Evolutionary conservation across 2,797 vertebrate species (phyloP).

Genomic region (Lagorchestes hirsutus): DNA sequence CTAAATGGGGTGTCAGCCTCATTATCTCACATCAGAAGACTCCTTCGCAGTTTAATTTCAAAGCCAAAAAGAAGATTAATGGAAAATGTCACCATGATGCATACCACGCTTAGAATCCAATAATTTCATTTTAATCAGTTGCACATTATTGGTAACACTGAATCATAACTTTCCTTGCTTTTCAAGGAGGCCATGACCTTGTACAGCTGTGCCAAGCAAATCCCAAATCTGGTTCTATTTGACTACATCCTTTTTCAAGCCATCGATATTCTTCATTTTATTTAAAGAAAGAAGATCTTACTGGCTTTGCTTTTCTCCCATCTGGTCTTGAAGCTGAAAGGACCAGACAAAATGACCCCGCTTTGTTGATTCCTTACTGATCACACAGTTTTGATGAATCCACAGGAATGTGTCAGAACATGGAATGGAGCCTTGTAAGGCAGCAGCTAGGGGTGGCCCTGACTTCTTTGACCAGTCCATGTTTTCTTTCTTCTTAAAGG

Average conservation of each 20-base stretch:
- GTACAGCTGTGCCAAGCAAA: constrained; percentile 25
- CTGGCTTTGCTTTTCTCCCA: constrained; percentile 71
- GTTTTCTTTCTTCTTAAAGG: constrained; percentile 71
- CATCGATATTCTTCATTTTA: not conserved
- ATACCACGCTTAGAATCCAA: constrained; percentile 74
- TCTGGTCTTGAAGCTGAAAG: constrained; percentile 67
- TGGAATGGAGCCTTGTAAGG: constrained; percentile 15
- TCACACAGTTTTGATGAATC: constrained; percentile 60
- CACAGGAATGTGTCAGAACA: not conserved
- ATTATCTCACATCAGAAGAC: constrained; percentile 72
- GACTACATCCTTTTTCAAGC: constrained; percentile 47
- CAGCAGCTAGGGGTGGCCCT: constrained; percentile 40
- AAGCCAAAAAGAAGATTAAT: constrained; percentile 78
- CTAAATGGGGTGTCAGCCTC: constrained; percentile 61
- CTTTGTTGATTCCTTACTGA: constrained; percentile 56
- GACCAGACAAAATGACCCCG: constrained; percentile 21
- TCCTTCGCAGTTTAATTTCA: constrained; percentile 77
- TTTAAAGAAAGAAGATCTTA: constrained; percentile 23
- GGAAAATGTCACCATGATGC: constrained; percentile 69
- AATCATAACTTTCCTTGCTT: constrained; percentile 69
- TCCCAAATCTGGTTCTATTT: constrained; percentile 51
- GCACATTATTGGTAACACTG: constrained; percentile 75
- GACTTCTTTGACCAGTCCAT: constrained; percentile 26
- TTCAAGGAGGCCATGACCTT: constrained; percentile 75
- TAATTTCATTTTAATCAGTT: constrained; percentile 81